Evolutionary conservation across 2,113 vertebrate species (phyloP), one percentile per base, ranked within the genome.

Genomic region (Cyprinodon brontotheroides): DNA sequence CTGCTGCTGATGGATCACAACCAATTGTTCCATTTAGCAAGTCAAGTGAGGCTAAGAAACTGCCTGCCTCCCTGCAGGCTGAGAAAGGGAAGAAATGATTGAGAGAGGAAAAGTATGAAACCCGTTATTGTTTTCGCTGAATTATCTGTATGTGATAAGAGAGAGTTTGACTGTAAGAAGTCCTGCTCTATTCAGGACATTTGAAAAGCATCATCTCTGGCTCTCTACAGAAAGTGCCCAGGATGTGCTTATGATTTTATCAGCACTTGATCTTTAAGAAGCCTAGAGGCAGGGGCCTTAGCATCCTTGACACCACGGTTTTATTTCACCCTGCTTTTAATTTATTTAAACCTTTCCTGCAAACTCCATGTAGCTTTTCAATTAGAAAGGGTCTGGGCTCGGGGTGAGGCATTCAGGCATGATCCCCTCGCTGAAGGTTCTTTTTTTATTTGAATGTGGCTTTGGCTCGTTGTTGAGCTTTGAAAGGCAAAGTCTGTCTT

Each of bases 21-120:
- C 80, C 84, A 79, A 91, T 88, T 88, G 82, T 91, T 93, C 74
- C 80, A 88, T 91, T 89, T 92, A 88, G 90, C 45, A 65, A 82
- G 84, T 88, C 85, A 81, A 81, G 72, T 72, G 80, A 85, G 81
- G 72, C 62, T 67, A 61, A 85, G 81, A 70, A 82, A 59, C 53
- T 39, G 75, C 72, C 77, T 37, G 61, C 70, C 74, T 75, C 75
- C 84, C 37, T 65, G 65, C 8, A 0, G 53, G 70, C 62, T 78
- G 73, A 85, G 41, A 81, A 80, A 79, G 40, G 70, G 68, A 29
- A 88, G 66, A 88, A 85, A 81, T 87, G 80, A 91, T 74, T 79
- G 66, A 77, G 67, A 37, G 81, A 79, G 75, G 0, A n/a, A 57
- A 14, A 53, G 15, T 20, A 57, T 57, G n/a, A 57, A 57, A 57